These are phyloP conservation scores for Leptestheria dahalacensis DNA, from an alignment of 1,140 invertebrate species.

Conservation along the genomic window DNA sequence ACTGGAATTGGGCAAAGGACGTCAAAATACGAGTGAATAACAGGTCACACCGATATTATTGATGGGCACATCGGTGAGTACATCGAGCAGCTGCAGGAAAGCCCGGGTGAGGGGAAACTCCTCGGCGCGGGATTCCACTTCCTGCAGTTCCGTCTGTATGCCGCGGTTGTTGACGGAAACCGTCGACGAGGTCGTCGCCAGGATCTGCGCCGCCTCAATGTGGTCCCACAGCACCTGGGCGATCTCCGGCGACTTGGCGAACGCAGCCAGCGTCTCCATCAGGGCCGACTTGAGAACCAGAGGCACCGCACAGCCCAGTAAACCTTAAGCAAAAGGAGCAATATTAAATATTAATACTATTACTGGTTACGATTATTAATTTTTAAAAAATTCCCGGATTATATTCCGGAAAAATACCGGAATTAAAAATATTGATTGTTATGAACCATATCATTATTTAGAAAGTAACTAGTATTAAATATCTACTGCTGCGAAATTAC, in stretches of 20 bases:
- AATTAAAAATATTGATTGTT: neutral
- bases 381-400: neutral
- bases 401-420: neutral
- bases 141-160: slow-evolving; percentile 39
- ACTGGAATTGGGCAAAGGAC: no score
- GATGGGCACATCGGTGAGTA: slow-evolving; percentile 45
- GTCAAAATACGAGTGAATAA: no score
- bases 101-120: slow-evolving; percentile 68
- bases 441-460: neutral
- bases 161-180: slow-evolving; percentile 6
- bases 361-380: neutral
- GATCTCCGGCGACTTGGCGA: slow-evolving; percentile 55
- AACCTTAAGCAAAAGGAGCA: neutral
- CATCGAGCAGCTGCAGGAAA: slow-evolving; percentile 58
- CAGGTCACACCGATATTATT: slow-evolving; percentile 22
- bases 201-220: slow-evolving; percentile 69
- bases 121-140: slow-evolving; percentile 77
- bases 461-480: neutral
- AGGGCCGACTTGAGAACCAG: slow-evolving; percentile 70
- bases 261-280: slow-evolving; percentile 52
- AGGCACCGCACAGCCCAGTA: slow-evolving; percentile 72
- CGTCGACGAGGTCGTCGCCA: slow-evolving; percentile 47
- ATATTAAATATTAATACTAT: neutral
- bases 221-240: slow-evolving; percentile 69
- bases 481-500: no score